Conservation (phyloP, 2,888 invertebrate species). For the Tyria jacobaeae region DNA sequence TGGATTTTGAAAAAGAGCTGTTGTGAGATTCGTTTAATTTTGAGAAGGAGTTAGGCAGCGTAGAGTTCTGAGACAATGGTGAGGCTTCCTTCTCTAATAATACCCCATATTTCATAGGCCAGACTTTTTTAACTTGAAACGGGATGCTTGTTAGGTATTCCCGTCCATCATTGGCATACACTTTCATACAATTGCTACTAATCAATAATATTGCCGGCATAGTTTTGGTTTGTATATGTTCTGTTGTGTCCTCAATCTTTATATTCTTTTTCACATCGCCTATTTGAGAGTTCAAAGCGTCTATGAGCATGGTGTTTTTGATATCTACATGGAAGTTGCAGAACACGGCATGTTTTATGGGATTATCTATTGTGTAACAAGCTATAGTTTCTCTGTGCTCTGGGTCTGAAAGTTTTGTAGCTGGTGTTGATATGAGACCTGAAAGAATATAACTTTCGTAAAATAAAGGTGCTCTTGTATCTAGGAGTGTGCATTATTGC, state of each 20-base stretch:
- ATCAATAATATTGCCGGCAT: slow-evolving; percentile 90
- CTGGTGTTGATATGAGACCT: slow-evolving; percentile 84
- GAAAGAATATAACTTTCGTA: too few species aligned
- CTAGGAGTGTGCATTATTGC: too few species aligned
- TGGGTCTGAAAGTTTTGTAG: slow-evolving; percentile 79
- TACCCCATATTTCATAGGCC: slow-evolving; percentile 95
- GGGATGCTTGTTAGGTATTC: slow-evolving; percentile 94
- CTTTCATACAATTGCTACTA: slow-evolving; percentile 91
- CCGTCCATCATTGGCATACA: slow-evolving; percentile 93
- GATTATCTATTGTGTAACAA: slow-evolving; percentile 93
- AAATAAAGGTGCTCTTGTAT: too few species aligned
- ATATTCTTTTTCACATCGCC: slow-evolving; percentile 81
- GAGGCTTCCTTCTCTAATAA: slow-evolving; percentile 91
- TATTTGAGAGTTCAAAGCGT: slow-evolving; percentile 81
- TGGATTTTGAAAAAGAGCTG: slow-evolving; percentile 70
- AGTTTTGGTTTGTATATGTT: slow-evolving; percentile 81
- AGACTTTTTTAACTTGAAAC: slow-evolving; percentile 92
- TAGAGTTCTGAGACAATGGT: slow-evolving; percentile 66
- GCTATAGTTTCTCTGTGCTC: slow-evolving; percentile 87
- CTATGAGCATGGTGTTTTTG: slow-evolving; percentile 85
- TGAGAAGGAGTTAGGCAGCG: slow-evolving; percentile 68
- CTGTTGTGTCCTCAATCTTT: slow-evolving; percentile 81
- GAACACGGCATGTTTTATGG: slow-evolving; percentile 93
- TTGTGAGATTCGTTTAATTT: slow-evolving; percentile 77
- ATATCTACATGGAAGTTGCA: slow-evolving; percentile 86